Conservation (phyloP, 1,140 invertebrate species). For the Calephelis nemesis region DNA sequence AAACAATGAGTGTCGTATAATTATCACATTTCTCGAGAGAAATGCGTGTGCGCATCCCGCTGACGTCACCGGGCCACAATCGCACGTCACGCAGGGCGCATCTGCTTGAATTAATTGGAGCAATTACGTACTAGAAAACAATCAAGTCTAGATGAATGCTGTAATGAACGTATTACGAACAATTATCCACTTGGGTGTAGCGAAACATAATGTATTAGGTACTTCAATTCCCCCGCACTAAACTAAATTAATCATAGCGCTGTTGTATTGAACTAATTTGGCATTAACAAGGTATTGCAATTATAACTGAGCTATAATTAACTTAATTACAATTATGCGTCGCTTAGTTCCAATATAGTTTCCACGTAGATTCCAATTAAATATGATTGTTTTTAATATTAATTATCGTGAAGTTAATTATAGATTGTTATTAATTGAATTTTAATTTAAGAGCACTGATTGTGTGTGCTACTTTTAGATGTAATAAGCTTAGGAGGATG, state of each 20-base stretch:
- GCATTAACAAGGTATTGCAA: slow-evolving; percentile 37
- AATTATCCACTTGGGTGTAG: slow-evolving; percentile 16
- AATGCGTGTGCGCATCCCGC: slow-evolving; percentile 58
- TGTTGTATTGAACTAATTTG: slow-evolving; percentile 36
- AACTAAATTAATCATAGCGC: slow-evolving; percentile 34
- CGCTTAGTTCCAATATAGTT: slow-evolving; percentile 12
- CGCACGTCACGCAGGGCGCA: slow-evolving; percentile 53
- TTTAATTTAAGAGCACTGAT: too few species aligned
- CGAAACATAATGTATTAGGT: slow-evolving; percentile 14
- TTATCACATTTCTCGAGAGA: slow-evolving; percentile 41
- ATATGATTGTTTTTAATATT: too few species aligned
- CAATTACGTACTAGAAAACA: slow-evolving; percentile 71
- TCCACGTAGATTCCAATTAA: slow-evolving; percentile 2
- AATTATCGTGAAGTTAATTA: too few species aligned
- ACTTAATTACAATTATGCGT: slow-evolving; percentile 14
- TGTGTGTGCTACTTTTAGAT: too few species aligned
- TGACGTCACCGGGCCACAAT: slow-evolving; percentile 50
- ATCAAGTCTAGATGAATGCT: slow-evolving; percentile 59
- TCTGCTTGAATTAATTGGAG: slow-evolving; percentile 70
- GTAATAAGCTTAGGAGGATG: too few species aligned
- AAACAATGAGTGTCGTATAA: too few species aligned
- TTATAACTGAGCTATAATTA: slow-evolving; percentile 29
- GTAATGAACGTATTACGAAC: slow-evolving; percentile 37
- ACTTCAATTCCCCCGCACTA: slow-evolving; percentile 9
- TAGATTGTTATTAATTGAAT: too few species aligned